phyloP scores from a whole-genome alignment of 2,797 vertebrate genomes.

The Micropoecilia bifurca region DNA sequence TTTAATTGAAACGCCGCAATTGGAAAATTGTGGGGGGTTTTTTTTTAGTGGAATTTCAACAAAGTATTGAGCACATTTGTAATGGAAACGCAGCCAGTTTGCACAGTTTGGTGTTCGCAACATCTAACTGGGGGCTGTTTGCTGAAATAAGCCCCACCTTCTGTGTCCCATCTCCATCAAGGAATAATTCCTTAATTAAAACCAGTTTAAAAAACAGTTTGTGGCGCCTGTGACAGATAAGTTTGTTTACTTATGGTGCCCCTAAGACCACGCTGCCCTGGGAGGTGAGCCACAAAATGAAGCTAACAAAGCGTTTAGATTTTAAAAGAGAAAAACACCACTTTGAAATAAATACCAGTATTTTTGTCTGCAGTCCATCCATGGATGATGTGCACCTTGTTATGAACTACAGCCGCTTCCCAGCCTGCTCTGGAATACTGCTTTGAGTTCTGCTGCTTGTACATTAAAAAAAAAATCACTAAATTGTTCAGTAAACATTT shows the following conservation, averaged over 20 bases:
- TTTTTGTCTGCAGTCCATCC: neutral
- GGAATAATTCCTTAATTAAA: too few species aligned
- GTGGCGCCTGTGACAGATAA: neutral
- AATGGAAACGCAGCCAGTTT: too few species aligned
- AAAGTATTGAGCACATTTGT: too few species aligned
- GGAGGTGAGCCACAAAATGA: neutral
- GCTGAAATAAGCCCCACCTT: neutral
- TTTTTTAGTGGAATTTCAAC: too few species aligned
- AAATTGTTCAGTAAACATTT: neutral
- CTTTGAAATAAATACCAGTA: neutral
- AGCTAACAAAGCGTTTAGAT: neutral
- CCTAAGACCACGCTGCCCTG: neutral
- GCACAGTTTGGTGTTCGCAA: neutral
- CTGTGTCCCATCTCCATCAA: neutral
- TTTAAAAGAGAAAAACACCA: neutral
- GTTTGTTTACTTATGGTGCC: neutral
- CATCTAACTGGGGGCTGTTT: neutral
- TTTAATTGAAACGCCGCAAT: too few species aligned
- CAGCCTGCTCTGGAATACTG: neutral
- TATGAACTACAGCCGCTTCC: neutral
- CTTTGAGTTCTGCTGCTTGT: neutral
- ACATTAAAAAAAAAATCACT: neutral
- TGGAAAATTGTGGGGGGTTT: too few species aligned
- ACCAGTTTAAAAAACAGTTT: neutral
- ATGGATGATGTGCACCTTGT: neutral